Conservation (phyloP, 2,797 vertebrate genomes). For the Salmo trutta region DNA sequence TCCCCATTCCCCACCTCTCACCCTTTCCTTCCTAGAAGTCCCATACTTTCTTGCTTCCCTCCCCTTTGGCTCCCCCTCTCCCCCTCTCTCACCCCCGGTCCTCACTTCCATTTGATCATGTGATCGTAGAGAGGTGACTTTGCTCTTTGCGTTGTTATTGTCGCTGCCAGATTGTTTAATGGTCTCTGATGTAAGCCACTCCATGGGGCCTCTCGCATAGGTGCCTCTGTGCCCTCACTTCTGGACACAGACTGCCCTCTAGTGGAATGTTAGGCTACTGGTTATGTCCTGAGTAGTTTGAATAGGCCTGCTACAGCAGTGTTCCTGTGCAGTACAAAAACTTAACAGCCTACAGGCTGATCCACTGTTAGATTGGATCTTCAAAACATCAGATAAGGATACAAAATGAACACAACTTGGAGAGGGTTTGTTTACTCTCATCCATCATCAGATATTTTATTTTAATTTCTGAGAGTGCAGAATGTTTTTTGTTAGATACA, state of each 20-base stretch:
- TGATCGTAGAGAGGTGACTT: constrained; percentile 22
- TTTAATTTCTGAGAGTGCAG: neutral
- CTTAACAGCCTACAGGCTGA: neutral
- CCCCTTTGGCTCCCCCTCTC: neutral
- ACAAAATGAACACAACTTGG: too few species aligned
- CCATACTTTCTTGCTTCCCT: neutral
- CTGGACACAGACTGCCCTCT: constrained; percentile 51
- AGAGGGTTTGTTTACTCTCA: neutral
- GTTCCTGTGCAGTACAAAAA: neutral
- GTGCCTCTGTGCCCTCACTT: constrained; percentile 4
- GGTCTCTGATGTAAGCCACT: neutral
- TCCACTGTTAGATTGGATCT: neutral
- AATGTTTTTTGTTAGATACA: neutral
- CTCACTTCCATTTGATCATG: neutral
- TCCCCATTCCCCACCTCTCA: constrained; percentile 37
- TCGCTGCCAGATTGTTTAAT: neutral
- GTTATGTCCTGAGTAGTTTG: neutral
- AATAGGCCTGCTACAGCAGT: neutral
- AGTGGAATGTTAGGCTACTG: constrained; percentile 33
- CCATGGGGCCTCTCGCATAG: neutral
- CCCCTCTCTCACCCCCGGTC: too few species aligned
- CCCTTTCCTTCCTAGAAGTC: constrained; percentile 43
- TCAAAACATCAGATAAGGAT: neutral
- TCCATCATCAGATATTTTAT: neutral
- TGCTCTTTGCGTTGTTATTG: constrained; percentile 10